A percentile compares a stretch with the other conserved stretches of the same genome.
These are phyloP conservation scores for Agonopterix heracliana DNA, from an alignment of 2,888 invertebrate genomes.

Conservation along the genomic window DNA sequence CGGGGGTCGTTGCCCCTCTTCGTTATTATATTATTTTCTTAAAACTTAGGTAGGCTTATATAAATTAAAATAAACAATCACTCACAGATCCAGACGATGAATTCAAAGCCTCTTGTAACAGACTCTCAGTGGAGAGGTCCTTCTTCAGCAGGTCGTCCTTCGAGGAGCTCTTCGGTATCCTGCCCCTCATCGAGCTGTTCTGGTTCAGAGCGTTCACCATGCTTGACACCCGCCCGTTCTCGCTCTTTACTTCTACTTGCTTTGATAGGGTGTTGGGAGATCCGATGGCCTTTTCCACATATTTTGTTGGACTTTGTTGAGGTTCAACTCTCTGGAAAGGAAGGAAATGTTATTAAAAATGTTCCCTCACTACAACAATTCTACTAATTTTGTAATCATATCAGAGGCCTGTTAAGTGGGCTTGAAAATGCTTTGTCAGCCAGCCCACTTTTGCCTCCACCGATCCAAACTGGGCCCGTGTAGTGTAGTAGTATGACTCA, in stretches of 20 bases:
- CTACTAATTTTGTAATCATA: not conserved
- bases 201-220: slow-evolving; percentile 68
- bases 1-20: too few species aligned
- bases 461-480: too few species aligned
- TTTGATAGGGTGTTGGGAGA: slow-evolving; percentile 33
- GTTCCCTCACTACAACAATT: not conserved
- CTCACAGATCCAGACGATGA: slow-evolving; percentile 66
- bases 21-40: too few species aligned
- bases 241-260: slow-evolving; percentile 33
- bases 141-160: slow-evolving; percentile 60
- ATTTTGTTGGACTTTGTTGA: slow-evolving; percentile 63
- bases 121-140: slow-evolving; percentile 47
- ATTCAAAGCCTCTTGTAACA: slow-evolving; percentile 61
- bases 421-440: too few species aligned
- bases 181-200: slow-evolving; percentile 47
- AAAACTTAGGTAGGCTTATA: too few species aligned
- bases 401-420: too few species aligned
- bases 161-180: slow-evolving; percentile 64
- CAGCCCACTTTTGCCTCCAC: too few species aligned
- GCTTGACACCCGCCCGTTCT: slow-evolving; percentile 63
- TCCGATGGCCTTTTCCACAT: slow-evolving; percentile 58
- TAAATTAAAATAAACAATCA: slow-evolving; percentile 3
- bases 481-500: too few species aligned
- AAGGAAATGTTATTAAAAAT: not conserved
- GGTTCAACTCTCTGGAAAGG: slow-evolving; percentile 63